Evolutionary conservation across 2,113 vertebrate species (phyloP), one percentile per base, ranked within the genome.

Genomic region (Tyrannus savana): DNA sequence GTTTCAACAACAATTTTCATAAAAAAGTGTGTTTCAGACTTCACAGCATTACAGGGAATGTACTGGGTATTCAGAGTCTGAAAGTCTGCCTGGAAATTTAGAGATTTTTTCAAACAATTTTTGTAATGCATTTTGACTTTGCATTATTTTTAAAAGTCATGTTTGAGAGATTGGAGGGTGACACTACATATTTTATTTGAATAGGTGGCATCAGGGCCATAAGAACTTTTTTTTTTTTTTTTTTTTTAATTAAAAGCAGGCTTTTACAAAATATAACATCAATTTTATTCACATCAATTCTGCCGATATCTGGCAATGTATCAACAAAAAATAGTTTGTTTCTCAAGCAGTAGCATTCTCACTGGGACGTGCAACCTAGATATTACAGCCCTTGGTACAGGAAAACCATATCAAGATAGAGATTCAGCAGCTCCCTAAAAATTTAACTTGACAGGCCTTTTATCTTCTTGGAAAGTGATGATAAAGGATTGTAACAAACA

Each of bases 1-100:
- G 44, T 93, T 96, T 94, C 90, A 92, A 13, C 77, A 96, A 44
- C 44, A 56, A 25, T 84, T 87, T 87, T 68, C 66, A 66, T 69
- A 68, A 78, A 89, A 84, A 84, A 62, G 6, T 7, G 1, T 52
- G 25, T 86, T 84, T 87, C 28, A 55, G 18, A 13, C 30, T 63
- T 79, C 27, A 22, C 46, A 60, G 27, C 16, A 12, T 94, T 58
- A 41, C 19, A 19, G 33, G 33, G 47, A 74, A 19, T 19, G 2
- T 50, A 28, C 50, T 75, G 46, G 12, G 94, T 91, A 33, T 73
- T 73, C 35, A 69, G 23, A 9, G 15, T 50, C 39, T 87, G 53
- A 87, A 78, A 76, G 30, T 23, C 4, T 41, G 35, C 46, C 50
- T 89, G 67, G 14, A 85, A 87, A 85, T 42, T 23, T 55, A 80